These are phyloP conservation scores for Neopelma chrysocephalum DNA, from an alignment of 2,797 vertebrate genomes.

Conservation along the genomic window DNA sequence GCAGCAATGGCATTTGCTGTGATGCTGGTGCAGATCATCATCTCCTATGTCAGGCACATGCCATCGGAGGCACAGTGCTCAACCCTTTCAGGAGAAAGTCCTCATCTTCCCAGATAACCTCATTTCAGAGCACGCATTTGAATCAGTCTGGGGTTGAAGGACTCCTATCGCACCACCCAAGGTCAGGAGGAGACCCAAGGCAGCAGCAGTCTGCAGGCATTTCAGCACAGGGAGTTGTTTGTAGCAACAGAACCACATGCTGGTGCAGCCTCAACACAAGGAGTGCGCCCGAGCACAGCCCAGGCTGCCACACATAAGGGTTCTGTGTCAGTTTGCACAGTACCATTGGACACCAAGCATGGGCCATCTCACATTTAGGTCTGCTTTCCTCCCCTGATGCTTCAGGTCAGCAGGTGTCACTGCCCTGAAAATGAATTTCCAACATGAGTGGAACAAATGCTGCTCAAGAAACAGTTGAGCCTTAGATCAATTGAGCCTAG, in stretches of 20 bases:
- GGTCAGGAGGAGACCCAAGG: not conserved
- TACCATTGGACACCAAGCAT: not conserved
- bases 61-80: not conserved
- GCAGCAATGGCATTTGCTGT: not conserved
- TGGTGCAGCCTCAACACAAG: accelerated
- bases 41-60: accelerated
- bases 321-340: not conserved
- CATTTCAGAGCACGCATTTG: not conserved
- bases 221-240: not conserved
- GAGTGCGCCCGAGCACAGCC: not conserved
- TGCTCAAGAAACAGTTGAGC: not conserved
- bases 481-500: not conserved
- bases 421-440: not conserved
- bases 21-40: not conserved
- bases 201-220: accelerated
- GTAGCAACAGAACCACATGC: not conserved
- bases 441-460: not conserved
- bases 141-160: not conserved
- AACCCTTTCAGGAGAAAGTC: not conserved
- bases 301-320: accelerated
- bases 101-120: not conserved
- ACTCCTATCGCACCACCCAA: not conserved
- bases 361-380: not conserved
- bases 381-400: not conserved
- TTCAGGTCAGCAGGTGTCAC: accelerated